phyloP scores from a whole-genome alignment of 2,888 invertebrate species.

The Leptinotarsa haldemani region DNA sequence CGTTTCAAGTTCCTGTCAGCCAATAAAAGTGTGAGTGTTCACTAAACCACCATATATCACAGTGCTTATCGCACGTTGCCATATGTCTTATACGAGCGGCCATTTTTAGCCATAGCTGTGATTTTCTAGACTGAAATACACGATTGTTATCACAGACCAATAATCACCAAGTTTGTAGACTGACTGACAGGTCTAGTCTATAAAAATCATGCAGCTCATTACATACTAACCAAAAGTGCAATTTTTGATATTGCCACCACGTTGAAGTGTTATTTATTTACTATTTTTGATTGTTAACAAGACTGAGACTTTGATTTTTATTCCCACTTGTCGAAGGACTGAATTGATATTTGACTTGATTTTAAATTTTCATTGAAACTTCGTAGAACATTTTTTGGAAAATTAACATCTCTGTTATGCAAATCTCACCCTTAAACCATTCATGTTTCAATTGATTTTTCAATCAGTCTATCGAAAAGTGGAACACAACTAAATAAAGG shows the following conservation, averaged over 20 bases:
- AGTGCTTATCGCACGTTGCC: constrained; percentile 54
- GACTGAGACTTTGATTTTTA: constrained; percentile 48
- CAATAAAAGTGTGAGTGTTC: constrained; percentile 6
- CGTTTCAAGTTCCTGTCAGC: background rate
- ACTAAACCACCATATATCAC: constrained; percentile 20
- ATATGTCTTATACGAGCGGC: constrained; percentile 53
- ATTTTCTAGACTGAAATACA: constrained; percentile 63
- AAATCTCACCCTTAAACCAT: constrained; percentile 33
- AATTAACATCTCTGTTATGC: constrained; percentile 14
- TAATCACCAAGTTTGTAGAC: constrained; percentile 48
- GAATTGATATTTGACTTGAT: background rate
- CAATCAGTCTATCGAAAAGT: constrained; percentile 34
- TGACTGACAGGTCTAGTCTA: constrained; percentile 61
- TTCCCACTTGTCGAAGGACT: constrained; percentile 19
- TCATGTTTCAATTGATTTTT: background rate
- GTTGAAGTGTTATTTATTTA: constrained; percentile 44
- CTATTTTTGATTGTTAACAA: constrained; percentile 41
- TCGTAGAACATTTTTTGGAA: too few relatives aligned
- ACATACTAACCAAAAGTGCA: constrained; percentile 55
- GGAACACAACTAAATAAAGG: constrained; percentile 44
- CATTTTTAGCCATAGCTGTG: constrained; percentile 72
- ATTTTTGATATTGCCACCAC: constrained; percentile 55
- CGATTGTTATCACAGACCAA: constrained; percentile 48
- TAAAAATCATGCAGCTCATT: constrained; percentile 54
- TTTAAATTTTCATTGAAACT: background rate